Evolutionary conservation across 2,888 invertebrate genomes (phyloP), one percentile per base, ranked within the genome.

Genomic region (Drosophila acutilabella): DNA sequence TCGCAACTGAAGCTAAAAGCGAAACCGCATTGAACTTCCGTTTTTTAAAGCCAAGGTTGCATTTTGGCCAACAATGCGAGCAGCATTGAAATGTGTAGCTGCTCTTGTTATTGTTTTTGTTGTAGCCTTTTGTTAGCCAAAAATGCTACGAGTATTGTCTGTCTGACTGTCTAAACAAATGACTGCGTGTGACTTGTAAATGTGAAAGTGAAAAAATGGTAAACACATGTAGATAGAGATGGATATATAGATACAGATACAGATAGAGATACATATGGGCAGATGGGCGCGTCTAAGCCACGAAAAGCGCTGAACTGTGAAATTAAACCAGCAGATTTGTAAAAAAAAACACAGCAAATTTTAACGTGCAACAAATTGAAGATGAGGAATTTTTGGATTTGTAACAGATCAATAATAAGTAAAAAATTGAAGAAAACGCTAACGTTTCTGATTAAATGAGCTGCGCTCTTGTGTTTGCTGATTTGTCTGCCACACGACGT

Each of bases 221-320:
- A 13, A 47, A 23, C 47, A 18, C 13, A 30, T 13, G 16, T 13
- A 58, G 16, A 48, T 40, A 18, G 6, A 59, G 18, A 8, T 51
- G 11, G 13, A 60, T 41, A 60, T 41, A 14, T 11, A 47, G 47
- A 23, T 41, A 47, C 45, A 40, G 41, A 42, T 52, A 30, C 20
- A 59, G 51, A 42, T 50, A 59, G 4, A 59, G 44, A 38, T 62
- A 53, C 26, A 48, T 54, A 47, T 42, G 60, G 61, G 56, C 72
- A 54, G 45, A 56, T 68, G 86, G 88, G 82, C 69, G 72, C 78
- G 86, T 86, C 83, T 88, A 75, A 88, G 83, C 71, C 80, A 66
- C 68, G 71, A 65, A 72, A 85, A 52, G 77, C 90, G 79, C 80
- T 90, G 80, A 90, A 85, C 88, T 89, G 90, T 90, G 90, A 90